Conservation (phyloP, 2,113 vertebrate species). For the Cyrtonyx montezumae region DNA sequence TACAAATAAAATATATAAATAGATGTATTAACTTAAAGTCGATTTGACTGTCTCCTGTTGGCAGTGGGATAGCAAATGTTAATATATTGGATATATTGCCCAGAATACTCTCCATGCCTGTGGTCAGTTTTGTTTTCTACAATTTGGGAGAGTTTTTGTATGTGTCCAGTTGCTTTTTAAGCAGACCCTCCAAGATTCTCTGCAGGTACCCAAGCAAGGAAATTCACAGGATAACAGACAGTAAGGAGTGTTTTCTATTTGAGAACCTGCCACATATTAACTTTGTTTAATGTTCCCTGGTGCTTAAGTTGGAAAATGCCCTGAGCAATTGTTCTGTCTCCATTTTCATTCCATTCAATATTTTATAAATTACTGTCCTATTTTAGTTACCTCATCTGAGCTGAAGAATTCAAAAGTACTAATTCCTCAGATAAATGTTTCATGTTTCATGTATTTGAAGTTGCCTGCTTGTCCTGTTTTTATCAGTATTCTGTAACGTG, state of each 20-base stretch:
- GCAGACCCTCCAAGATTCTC: not conserved
- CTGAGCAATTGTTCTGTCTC: not conserved
- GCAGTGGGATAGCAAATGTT: not conserved
- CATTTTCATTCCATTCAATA: not conserved
- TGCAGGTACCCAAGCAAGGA: not conserved
- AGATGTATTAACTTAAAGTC: not conserved
- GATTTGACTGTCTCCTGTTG: not conserved
- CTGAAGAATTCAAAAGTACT: not conserved
- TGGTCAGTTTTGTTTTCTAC: not conserved
- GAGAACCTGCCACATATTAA: not conserved
- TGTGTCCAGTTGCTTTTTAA: not conserved
- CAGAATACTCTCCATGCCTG: not conserved
- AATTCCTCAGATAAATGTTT: not conserved
- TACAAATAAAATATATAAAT: not conserved
- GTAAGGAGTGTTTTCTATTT: not conserved
- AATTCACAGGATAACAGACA: not conserved
- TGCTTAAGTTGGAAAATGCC: not conserved
- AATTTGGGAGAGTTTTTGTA: not conserved
- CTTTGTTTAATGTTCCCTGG: not conserved
- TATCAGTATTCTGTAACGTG: too few relatives aligned
- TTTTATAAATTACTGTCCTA: not conserved
- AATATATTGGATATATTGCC: not conserved
- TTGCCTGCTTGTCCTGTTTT: too few relatives aligned
- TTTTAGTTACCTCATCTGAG: not conserved
- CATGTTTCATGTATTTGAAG: not conserved